Evolutionary conservation across 1,140 invertebrate genomes (phyloP), one percentile per base, ranked within the genome.

Genomic region (Atta colombica): DNA sequence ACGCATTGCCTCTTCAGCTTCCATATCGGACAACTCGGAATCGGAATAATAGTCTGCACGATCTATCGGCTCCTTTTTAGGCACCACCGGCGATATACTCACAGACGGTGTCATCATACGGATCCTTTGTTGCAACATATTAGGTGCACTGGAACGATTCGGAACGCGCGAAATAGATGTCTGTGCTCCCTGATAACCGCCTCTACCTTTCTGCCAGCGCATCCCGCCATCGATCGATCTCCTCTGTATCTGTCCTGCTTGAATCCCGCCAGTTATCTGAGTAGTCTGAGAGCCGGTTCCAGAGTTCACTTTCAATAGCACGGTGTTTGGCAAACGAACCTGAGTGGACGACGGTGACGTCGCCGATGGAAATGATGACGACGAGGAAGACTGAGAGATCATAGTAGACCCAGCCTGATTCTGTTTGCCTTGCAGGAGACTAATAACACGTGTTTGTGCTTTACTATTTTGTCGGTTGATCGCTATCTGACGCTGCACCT

Each of bases 401-500:
- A 94, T 94, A 12, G 92, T 95, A n/a, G 90, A 92, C 2, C 90
- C 90, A 86, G 88, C 77, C 75, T 93, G 94, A 92, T 91, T 94
- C 87, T 93, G 94, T 86, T 97, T 97, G 49, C 97, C 97, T 94
- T 97, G 97, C 45, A 98, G 94, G 39, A 97, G 93, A 58, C 97
- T 97, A 85, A 97, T 95, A 49, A 97, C 97, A 85, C 96, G 95
- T 84, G 96, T 96, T 91, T 97, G 96, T 39, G 96, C 96, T 94
- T 97, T 97, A 86, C 96, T 95, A 87, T 96, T 97, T 93, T 97
- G 97, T 84, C 96, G 94, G 92, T 97, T 97, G 51, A 97, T 95
- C 55, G 96, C 96, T 81, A 97, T 97, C 93, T 97, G 97, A 89
- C 96, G 96, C 93, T 97, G 97, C 35, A 97, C 96, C 94, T 98